These are phyloP conservation scores for Yponomeuta sedellus DNA, from an alignment of 2,888 invertebrate species.

Conservation along the genomic window DNA sequence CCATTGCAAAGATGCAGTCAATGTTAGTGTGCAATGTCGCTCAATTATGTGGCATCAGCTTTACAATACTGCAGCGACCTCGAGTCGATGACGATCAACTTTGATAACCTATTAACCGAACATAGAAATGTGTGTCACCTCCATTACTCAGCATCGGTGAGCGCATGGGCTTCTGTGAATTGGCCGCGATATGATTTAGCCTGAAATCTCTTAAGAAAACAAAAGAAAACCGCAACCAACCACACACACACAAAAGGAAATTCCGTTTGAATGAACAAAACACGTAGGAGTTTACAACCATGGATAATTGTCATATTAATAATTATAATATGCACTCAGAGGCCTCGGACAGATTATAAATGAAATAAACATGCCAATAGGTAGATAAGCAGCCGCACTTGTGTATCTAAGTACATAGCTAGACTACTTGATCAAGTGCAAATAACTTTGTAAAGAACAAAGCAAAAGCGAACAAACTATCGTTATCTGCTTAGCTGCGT, in stretches of 20 bases:
- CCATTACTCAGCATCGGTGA: neutral
- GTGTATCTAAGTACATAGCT: neutral
- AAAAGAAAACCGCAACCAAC: too few species aligned
- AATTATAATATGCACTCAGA: too few species aligned
- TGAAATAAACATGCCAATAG: too few species aligned
- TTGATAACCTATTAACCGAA: conserved; percentile 20
- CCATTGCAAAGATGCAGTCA: too few species aligned
- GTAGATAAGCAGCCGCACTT: too few species aligned
- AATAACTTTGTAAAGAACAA: neutral
- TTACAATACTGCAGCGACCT: neutral
- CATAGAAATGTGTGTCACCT: conserved; percentile 14
- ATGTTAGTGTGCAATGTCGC: neutral
- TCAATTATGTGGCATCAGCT: neutral
- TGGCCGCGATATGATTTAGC: neutral
- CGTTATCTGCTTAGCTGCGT: neutral
- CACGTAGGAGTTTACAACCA: too few species aligned
- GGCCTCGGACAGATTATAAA: too few species aligned
- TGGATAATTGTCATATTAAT: too few species aligned
- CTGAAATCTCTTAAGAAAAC: too few species aligned
- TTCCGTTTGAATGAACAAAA: too few species aligned
- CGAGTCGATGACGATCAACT: conserved; percentile 4
- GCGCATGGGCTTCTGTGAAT: neutral
- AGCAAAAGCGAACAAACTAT: neutral
- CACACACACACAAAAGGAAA: too few species aligned
- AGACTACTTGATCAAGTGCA: neutral